Conservation (phyloP, 2,888 invertebrate genomes). For the Laspeyria flexula region DNA sequence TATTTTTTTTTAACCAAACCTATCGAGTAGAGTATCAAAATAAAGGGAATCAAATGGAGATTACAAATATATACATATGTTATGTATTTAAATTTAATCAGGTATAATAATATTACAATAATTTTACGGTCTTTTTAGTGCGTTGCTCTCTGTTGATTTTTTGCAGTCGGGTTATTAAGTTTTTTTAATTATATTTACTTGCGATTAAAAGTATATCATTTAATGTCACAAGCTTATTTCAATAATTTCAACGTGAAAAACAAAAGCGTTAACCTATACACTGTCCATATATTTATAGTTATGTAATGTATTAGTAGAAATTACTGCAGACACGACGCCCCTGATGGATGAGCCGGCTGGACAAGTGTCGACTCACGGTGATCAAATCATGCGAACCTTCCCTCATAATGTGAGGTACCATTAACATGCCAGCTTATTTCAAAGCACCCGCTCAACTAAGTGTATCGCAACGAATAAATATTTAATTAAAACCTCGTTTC, state of each 20-base stretch:
- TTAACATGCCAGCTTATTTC: slow-evolving; percentile 30
- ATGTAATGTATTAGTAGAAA: slow-evolving; percentile 43
- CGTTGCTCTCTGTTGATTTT: no score
- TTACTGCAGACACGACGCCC: slow-evolving; percentile 42
- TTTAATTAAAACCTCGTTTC: slow-evolving; percentile 23
- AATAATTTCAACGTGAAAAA: neutral
- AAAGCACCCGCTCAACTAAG: slow-evolving; percentile 14
- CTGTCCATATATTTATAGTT: slow-evolving; percentile 7
- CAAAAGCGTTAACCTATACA: neutral
- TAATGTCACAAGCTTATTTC: no score
- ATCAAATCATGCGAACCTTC: slow-evolving; percentile 58
- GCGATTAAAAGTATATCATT: no score
- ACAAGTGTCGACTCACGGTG: slow-evolving; percentile 60
- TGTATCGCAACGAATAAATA: slow-evolving; percentile 24
- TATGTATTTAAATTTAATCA: no score
- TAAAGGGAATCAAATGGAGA: no score
- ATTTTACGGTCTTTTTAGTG: no score
- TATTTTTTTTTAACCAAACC: no score
- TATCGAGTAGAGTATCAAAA: no score
- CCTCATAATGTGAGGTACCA: slow-evolving; percentile 27
- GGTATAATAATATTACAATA: no score
- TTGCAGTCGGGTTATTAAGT: no score
- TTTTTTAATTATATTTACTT: no score
- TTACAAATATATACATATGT: no score
- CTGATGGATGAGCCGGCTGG: slow-evolving; percentile 60